These are phyloP conservation scores for Piliocolobus tephrosceles DNA, from an alignment of 2,113 vertebrate species.

Conservation along the genomic window DNA sequence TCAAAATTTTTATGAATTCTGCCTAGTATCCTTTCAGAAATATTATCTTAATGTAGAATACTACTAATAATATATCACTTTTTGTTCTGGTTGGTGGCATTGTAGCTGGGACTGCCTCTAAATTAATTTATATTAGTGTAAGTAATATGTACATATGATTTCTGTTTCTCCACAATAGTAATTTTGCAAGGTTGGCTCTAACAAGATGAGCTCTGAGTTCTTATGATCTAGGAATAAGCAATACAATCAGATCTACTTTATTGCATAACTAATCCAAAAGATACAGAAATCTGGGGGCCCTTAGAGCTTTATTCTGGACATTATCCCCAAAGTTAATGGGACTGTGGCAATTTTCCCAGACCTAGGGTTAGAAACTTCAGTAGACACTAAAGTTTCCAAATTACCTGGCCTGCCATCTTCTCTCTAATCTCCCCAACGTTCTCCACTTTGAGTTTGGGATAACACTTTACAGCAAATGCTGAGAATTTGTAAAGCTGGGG, in stretches of 20 bases:
- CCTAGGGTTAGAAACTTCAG: background rate
- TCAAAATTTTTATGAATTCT: background rate
- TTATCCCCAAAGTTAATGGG: background rate
- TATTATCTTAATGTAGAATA: background rate
- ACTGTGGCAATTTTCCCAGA: constrained; percentile 38
- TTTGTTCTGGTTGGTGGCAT: background rate
- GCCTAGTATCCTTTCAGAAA: background rate
- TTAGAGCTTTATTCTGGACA: constrained; percentile 15
- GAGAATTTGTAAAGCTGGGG: background rate
- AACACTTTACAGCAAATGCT: background rate
- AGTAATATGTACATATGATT: background rate
- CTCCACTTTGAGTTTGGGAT: background rate
- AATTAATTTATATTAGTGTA: background rate
- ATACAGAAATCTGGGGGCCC: background rate
- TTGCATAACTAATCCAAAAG: constrained; percentile 1
- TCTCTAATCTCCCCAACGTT: too few relatives aligned
- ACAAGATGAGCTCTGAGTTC: background rate
- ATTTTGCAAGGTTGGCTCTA: background rate
- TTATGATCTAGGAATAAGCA: constrained; percentile 4
- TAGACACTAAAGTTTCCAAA: background rate
- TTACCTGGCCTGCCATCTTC: background rate
- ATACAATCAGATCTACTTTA: background rate
- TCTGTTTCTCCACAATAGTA: background rate
- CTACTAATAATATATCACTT: background rate
- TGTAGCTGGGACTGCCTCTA: background rate